Evolutionary conservation across 2,797 vertebrate species (phyloP), one percentile per base, ranked within the genome.

Genomic region (Microctenopoma stevenorrisi): DNA sequence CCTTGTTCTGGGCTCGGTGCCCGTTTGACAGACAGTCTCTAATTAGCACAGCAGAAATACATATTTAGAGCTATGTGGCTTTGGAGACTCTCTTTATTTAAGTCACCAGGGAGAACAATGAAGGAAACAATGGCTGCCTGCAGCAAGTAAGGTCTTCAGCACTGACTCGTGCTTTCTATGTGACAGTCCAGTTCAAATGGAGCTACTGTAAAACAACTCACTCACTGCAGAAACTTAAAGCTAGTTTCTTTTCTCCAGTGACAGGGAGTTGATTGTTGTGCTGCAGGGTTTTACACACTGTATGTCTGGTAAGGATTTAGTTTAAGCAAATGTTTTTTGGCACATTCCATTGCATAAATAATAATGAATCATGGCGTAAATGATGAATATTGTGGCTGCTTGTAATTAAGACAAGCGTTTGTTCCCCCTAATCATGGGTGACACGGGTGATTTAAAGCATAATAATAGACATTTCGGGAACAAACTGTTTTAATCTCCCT

Each of bases 11-110:
- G 91, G 91, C 90, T 84, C 86, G 4, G 72, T 92, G 91, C 90
- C 91, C 82, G 72, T 68, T 76, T 73, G 74, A 90, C 83, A 90
- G 83, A 83, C 85, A 88, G 86, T 89, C 93, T 94, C 90, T 94
- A 93, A 95, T 95, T 95, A 94, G 86, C 86, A 77, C 78, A 86
- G 88, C 82, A 91, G 85, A 93, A 93, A 93, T 93, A 91, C 93
- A 94, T 93, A 94, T 94, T 94, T 94, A 92, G 90, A 90, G 86
- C 83, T 5, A 72, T 92, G 91, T 49, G 92, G 94, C 88, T 94
- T 94, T 91, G 83, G 87, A 84, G 87, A 88, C 84, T 87, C 86
- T 89, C 90, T 93, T 92, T 92, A 93, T 92, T 93, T 94, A 88
- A 92, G 87, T 92, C 82, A 79, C 82, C 83, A 76, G 78, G 62